These are phyloP conservation scores for Labroides dimidiatus DNA, from an alignment of 2,797 vertebrate genomes.

Conservation along the genomic window DNA sequence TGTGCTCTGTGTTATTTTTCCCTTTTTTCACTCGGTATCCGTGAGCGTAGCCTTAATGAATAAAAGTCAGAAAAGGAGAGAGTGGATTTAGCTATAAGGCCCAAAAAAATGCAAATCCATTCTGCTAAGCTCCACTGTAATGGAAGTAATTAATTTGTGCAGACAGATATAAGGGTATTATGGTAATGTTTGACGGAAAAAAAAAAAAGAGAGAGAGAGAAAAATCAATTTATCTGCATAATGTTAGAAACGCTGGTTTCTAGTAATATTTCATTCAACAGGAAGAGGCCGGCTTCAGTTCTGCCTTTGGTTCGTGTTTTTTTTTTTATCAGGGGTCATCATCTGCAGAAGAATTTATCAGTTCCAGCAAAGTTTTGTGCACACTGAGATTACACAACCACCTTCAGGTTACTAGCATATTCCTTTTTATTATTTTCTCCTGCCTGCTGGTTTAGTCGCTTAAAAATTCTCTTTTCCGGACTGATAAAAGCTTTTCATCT, in stretches of 20 bases:
- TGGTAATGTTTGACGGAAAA: slow-evolving; percentile 39
- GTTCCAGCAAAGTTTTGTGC: slow-evolving; percentile 4
- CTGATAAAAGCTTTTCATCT: slow-evolving; percentile 10
- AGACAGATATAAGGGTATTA: slow-evolving; percentile 47
- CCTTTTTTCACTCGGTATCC: not conserved
- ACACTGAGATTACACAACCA: not conserved
- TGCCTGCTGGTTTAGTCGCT: slow-evolving; percentile 5
- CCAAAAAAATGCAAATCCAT: slow-evolving; percentile 45
- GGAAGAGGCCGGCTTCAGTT: slow-evolving; percentile 32
- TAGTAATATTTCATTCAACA: slow-evolving; percentile 33
- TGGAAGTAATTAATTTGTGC: slow-evolving; percentile 55
- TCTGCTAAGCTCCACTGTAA: slow-evolving; percentile 43
- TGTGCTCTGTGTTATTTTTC: not conserved
- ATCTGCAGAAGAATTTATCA: slow-evolving; percentile 22
- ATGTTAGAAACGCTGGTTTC: slow-evolving; percentile 15
- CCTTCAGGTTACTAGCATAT: slow-evolving; percentile 1
- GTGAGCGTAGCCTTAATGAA: not conserved
- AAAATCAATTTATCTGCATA: slow-evolving; percentile 41
- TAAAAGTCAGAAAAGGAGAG: slow-evolving; percentile 7
- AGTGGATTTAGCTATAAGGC: slow-evolving; percentile 33
- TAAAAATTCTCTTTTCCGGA: slow-evolving; percentile 15
- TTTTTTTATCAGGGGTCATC: slow-evolving; percentile 39
- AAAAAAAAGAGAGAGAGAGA: too few relatives aligned
- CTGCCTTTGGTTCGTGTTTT: slow-evolving; percentile 38
- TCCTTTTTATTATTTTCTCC: not conserved